Conservation (phyloP, 2,888 invertebrate genomes). For the Cheilosia variabilis region DNA sequence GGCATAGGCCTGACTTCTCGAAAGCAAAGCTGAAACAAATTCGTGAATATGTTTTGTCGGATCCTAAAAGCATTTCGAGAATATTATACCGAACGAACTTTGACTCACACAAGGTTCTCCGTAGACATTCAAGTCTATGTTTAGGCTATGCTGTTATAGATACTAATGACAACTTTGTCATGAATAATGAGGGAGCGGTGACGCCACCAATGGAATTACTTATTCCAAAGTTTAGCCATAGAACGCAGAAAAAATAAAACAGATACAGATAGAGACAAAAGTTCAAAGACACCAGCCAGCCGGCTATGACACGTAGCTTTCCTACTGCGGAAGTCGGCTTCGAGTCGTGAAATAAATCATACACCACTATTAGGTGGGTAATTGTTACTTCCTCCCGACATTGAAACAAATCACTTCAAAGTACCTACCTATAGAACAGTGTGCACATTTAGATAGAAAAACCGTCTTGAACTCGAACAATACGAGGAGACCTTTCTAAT, state of each 20-base stretch:
- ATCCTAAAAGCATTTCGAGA: slow-evolving; percentile 39
- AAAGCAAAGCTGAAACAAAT: slow-evolving; percentile 4
- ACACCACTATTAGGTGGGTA: slow-evolving; percentile 28
- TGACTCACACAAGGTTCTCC: not conserved
- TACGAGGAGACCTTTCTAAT: slow-evolving; percentile 9
- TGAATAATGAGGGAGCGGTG: slow-evolving; percentile 33
- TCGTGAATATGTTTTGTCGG: slow-evolving; percentile 3
- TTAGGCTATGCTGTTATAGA: slow-evolving; percentile 1
- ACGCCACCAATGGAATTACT: not conserved
- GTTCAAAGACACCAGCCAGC: slow-evolving; percentile 29
- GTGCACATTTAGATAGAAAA: not conserved
- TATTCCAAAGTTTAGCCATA: slow-evolving; percentile 1
- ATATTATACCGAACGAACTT: slow-evolving; percentile 31
- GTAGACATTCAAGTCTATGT: not conserved
- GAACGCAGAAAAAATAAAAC: too few species aligned
- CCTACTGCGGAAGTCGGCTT: slow-evolving; percentile 27
- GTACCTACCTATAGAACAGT: not conserved
- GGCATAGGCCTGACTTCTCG: not conserved
- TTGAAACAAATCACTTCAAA: slow-evolving; percentile 24
- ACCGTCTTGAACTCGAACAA: not conserved
- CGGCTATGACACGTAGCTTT: slow-evolving; percentile 27
- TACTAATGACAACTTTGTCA: slow-evolving; percentile 38
- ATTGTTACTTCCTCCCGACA: slow-evolving; percentile 38
- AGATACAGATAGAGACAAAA: slow-evolving; percentile 5
- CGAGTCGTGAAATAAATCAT: slow-evolving; percentile 41